A percentile compares a stretch with the other conserved stretches of the same genome.
Evolutionary conservation across 2,888 invertebrate genomes (phyloP).

Genomic region (Athetis lepigone): DNA sequence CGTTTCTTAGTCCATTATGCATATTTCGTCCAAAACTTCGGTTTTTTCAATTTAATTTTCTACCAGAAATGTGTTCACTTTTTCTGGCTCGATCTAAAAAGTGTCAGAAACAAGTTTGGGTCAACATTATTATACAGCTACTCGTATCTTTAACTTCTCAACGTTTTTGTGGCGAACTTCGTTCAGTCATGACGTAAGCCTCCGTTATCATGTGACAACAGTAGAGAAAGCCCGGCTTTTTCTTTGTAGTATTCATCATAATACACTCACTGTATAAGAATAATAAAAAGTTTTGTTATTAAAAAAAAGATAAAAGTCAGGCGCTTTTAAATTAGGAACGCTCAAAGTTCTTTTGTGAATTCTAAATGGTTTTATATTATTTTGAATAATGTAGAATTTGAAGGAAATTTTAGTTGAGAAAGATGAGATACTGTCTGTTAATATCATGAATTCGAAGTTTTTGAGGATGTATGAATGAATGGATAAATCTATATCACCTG

Average conservation of each 20-base stretch:
- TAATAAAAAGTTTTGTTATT: constrained; percentile 37
- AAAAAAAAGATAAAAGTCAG: constrained; percentile 6
- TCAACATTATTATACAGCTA: constrained; percentile 60
- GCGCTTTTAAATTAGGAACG: background rate
- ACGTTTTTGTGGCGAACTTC: constrained; percentile 59
- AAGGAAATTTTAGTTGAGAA: background rate
- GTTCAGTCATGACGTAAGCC: constrained; percentile 56
- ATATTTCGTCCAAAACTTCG: background rate
- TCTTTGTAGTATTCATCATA: constrained; percentile 57
- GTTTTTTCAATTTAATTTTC: constrained; percentile 20
- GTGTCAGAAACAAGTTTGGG: constrained; percentile 47
- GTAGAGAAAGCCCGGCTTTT: constrained; percentile 52
- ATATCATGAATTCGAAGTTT: too few relatives aligned
- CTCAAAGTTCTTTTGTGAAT: background rate
- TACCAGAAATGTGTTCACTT: constrained; percentile 15
- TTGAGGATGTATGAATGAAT: background rate
- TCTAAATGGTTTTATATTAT: background rate
- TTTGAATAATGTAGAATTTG: background rate
- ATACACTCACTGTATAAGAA: constrained; percentile 38
- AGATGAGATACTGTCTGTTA: too few relatives aligned
- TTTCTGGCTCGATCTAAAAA: constrained; percentile 38
- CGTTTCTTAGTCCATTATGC: background rate
- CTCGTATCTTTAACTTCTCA: constrained; percentile 52
- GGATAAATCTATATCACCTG: too few relatives aligned
- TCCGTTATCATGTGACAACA: constrained; percentile 58